Evolutionary conservation across 2,888 invertebrate species (phyloP), one percentile per base, ranked within the genome.

Genomic region (Melinaea menophilus): DNA sequence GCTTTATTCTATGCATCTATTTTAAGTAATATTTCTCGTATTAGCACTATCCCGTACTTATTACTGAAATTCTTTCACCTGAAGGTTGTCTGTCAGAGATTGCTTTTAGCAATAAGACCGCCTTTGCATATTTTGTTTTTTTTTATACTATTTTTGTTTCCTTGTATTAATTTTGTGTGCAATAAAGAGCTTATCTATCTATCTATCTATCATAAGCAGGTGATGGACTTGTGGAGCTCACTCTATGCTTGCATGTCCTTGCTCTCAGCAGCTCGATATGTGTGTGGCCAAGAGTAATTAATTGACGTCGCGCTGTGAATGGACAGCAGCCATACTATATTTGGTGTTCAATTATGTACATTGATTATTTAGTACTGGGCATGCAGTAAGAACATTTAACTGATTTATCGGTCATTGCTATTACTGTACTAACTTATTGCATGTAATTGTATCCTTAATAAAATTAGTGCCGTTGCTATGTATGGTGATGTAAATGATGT

Each of bases 221-320:
- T 22, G 22, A 22, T 22, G 22, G 22, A 22, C n/a, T 11, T 46
- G 46, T 12, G 11, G 4, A 46, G 4, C 11, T 46, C 46, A 46
- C 3, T 46, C 46, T 59, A 47, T 51, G 58, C 22, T 61, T 48
- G 34, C 51, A 45, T 54, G 46, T 54, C 12, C 33, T 41, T 11
- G 57, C 48, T 41, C 64, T 66, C 71, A 72, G 72, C 72, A 67
- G 76, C 81, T 80, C 81, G 79, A 73, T 77, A 78, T 80, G 79
- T 22, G 22, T 22, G 22, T 22, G 76, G 77, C 84, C 83, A 79
- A 71, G 77, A 75, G 76, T 80, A 80, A 84, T 85, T 85, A 84
- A 84, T 84, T 77, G 76, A 75, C 75, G 72, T 74, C 22, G 22
- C 70, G 73, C 78, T 72, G 69, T 78, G 77, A 77, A 73, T 72